Evolutionary conservation across 2,888 invertebrate species (phyloP).

Genomic region (Muscina levida): DNA sequence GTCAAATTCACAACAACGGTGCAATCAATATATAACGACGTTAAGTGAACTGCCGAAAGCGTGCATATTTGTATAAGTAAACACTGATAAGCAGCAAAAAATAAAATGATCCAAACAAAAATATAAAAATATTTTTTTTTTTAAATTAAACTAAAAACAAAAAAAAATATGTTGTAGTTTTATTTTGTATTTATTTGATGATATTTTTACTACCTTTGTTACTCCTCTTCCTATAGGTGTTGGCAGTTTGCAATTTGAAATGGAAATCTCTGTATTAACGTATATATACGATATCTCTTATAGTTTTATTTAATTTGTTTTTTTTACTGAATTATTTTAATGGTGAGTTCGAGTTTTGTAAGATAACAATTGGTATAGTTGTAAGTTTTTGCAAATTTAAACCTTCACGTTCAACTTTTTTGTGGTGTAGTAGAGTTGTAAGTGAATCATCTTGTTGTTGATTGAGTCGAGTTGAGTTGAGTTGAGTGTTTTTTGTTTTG

Average conservation of each 20-base stretch:
- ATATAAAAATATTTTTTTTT: constrained; percentile 17
- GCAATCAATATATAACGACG: constrained; percentile 48
- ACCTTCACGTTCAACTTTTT: constrained; percentile 31
- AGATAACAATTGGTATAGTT: constrained; percentile 21
- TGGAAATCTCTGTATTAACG: constrained; percentile 46
- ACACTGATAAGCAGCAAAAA: constrained; percentile 36
- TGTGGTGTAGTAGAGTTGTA: neutral
- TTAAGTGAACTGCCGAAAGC: constrained; percentile 3
- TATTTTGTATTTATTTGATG: neutral
- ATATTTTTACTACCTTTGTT: neutral
- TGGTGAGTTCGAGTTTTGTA: constrained; percentile 29
- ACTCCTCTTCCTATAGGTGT: neutral
- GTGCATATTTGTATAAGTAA: constrained; percentile 32
- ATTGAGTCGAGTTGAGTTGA: constrained; percentile 10
- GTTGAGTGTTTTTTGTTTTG: constrained; percentile 35
- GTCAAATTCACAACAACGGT: constrained; percentile 55
- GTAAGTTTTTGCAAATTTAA: constrained; percentile 34
- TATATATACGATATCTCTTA: neutral
- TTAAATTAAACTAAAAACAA: constrained; percentile 3
- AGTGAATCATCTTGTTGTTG: constrained; percentile 17
- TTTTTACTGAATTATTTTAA: constrained; percentile 5
- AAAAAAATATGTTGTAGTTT: constrained; percentile 7
- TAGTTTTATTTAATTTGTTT: too few relatives aligned
- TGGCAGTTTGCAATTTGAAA: constrained; percentile 44
- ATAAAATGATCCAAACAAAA: constrained; percentile 45